Evolutionary conservation across 2,797 vertebrate genomes (phyloP).

Genomic region (Brachymystax lenok): DNA sequence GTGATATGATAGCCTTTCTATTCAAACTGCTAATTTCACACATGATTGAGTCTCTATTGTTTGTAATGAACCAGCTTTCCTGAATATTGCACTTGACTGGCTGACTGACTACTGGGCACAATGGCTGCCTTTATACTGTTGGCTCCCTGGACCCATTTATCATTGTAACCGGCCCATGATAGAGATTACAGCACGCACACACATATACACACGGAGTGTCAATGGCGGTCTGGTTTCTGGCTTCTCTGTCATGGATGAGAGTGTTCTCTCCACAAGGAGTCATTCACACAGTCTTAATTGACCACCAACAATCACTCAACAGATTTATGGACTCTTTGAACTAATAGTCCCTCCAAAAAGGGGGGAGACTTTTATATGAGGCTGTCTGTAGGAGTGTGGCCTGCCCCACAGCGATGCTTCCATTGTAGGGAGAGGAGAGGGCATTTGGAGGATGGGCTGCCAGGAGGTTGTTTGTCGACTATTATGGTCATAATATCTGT

Average conservation of each 20-base stretch:
- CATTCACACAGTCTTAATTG: slow-evolving; percentile 73
- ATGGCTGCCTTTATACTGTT: slow-evolving; percentile 91
- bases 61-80: slow-evolving; percentile 93
- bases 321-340: slow-evolving; percentile 66
- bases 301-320: slow-evolving; percentile 70
- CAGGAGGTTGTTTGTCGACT: slow-evolving; percentile 48
- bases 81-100: slow-evolving; percentile 88
- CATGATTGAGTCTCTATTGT: slow-evolving; percentile 94
- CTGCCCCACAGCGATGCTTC: slow-evolving; percentile 21
- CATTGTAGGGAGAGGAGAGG: not conserved
- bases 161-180: slow-evolving; percentile 81
- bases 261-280: slow-evolving; percentile 62
- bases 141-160: slow-evolving; percentile 82
- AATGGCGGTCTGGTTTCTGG: slow-evolving; percentile 57
- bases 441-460: slow-evolving; percentile 8
- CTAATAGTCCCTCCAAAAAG: slow-evolving; percentile 42
- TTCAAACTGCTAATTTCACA: slow-evolving; percentile 94
- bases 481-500: slow-evolving; percentile 51
- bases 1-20: slow-evolving; percentile 80
- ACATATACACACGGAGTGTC: slow-evolving; percentile 47
- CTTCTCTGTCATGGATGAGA: slow-evolving; percentile 59
- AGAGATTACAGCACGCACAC: slow-evolving; percentile 63
- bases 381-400: slow-evolving; percentile 50
- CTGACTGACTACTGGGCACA: slow-evolving; percentile 84
- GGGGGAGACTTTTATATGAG: slow-evolving; percentile 60